phyloP scores from a whole-genome alignment of 2,113 vertebrate genomes.

The Pedetes capensis region DNA sequence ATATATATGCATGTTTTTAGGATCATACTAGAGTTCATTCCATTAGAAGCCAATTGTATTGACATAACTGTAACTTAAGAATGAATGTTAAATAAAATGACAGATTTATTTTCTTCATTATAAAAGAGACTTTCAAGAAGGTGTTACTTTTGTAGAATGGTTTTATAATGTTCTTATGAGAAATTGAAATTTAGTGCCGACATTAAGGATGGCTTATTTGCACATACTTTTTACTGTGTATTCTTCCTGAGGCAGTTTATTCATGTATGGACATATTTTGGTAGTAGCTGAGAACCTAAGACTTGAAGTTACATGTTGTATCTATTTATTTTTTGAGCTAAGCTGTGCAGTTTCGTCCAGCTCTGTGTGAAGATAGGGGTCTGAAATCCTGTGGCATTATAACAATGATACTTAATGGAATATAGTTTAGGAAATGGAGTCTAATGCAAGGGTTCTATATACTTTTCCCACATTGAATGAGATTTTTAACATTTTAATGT shows the following conservation, averaged over 20 bases:
- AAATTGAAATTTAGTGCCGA: slow-evolving; percentile 1
- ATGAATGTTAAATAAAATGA: slow-evolving; percentile 83
- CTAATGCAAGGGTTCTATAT: not conserved
- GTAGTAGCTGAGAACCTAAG: slow-evolving; percentile 42
- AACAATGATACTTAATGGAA: slow-evolving; percentile 4
- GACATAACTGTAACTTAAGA: slow-evolving; percentile 81
- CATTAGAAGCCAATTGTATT: slow-evolving; percentile 71
- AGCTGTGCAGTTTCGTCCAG: not conserved
- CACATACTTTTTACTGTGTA: not conserved
- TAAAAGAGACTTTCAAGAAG: slow-evolving; percentile 75
- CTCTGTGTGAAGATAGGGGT: not conserved
- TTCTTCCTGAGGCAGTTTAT: not conserved
- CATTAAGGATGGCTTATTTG: not conserved
- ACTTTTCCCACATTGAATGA: not conserved
- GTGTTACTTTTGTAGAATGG: slow-evolving; percentile 59
- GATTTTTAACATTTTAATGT: not conserved
- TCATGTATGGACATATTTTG: not conserved
- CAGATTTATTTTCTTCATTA: slow-evolving; percentile 83
- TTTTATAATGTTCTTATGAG: slow-evolving; percentile 49
- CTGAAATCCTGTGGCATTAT: not conserved
- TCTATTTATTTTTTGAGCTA: slow-evolving; percentile 22
- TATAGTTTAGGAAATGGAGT: not conserved
- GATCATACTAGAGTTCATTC: slow-evolving; percentile 59
- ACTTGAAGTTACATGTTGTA: slow-evolving; percentile 29
- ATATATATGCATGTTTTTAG: slow-evolving; percentile 75